Evolutionary conservation across 1,140 invertebrate genomes (phyloP).

Genomic region (Hesperophylax magnus): DNA sequence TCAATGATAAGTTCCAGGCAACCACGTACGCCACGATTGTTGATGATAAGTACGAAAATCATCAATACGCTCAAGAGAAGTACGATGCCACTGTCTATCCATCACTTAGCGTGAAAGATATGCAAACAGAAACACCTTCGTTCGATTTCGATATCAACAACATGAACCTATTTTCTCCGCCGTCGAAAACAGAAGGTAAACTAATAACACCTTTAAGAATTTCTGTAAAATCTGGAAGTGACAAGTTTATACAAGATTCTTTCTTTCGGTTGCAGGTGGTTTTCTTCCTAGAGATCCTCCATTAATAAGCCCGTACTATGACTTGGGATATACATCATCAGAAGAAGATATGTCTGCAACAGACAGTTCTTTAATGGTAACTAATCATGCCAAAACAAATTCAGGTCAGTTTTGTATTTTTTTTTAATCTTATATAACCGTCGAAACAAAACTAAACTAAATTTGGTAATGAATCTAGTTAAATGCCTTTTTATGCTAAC

Average conservation of each 20-base stretch:
- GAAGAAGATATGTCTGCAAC: constrained; percentile 49
- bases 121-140: constrained; percentile 50
- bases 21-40: constrained; percentile 52
- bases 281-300: constrained; percentile 78
- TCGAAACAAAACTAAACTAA: too few relatives aligned
- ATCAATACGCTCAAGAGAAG: constrained; percentile 52
- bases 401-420: constrained; percentile 42
- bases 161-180: constrained; percentile 74
- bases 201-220: background rate
- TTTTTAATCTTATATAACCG: constrained; percentile 30
- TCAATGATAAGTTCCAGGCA: constrained; percentile 55
- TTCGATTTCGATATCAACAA: constrained; percentile 50
- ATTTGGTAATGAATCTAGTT: too few relatives aligned
- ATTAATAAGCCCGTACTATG: constrained; percentile 71
- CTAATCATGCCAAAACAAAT: constrained; percentile 50
- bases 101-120: constrained; percentile 49
- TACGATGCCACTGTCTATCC: constrained; percentile 54
- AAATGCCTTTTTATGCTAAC: too few relatives aligned
- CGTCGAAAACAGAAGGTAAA: constrained; percentile 78
- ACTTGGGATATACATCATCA: constrained; percentile 67
- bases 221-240: background rate
- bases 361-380: constrained; percentile 50
- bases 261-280: constrained; percentile 67
- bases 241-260: background rate
- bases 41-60: constrained; percentile 49